These are phyloP conservation scores for Microctenopoma lineatum DNA, from an alignment of 2,797 vertebrate genomes.

Conservation along the genomic window DNA sequence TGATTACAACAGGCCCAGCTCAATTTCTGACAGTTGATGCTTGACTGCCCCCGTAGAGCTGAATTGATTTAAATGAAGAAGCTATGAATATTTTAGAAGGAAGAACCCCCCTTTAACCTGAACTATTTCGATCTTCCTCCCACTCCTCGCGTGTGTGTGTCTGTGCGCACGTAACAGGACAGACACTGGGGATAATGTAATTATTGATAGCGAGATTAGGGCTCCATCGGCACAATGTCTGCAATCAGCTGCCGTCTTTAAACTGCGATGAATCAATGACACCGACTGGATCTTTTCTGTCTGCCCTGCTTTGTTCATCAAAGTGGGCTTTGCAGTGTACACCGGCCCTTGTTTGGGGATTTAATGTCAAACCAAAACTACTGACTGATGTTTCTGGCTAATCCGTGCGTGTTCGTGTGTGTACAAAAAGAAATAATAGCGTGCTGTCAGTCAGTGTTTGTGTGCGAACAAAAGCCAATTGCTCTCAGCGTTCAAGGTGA, in stretches of 20 bases:
- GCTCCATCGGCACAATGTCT: conserved; percentile 69
- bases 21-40: conserved; percentile 82
- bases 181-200: conserved; percentile 63
- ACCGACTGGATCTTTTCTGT: conserved; percentile 67
- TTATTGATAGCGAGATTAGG: conserved; percentile 80
- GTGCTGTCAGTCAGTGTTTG: conserved; percentile 21
- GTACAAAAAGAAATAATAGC: conserved; percentile 27
- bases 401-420: conserved; percentile 45
- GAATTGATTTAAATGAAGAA: conserved; percentile 86
- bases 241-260: conserved; percentile 73
- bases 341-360: conserved; percentile 74
- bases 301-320: conserved; percentile 75
- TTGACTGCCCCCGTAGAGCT: conserved; percentile 71
- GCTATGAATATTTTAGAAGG: conserved; percentile 85
- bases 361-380: conserved; percentile 65
- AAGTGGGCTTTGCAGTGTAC: conserved; percentile 74
- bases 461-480: conserved; percentile 23
- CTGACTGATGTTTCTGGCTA: conserved; percentile 65
- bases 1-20: conserved; percentile 80
- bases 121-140: conserved; percentile 62
- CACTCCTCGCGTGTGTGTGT: conserved; percentile 21
- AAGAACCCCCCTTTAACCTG: conserved; percentile 70
- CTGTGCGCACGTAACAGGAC: conserved; percentile 19
- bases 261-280: conserved; percentile 75
- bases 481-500: conserved; percentile 40